Base-by-base conservation (phyloP, 2,797 vertebrate species). In the Crax fasciolata region DNA sequence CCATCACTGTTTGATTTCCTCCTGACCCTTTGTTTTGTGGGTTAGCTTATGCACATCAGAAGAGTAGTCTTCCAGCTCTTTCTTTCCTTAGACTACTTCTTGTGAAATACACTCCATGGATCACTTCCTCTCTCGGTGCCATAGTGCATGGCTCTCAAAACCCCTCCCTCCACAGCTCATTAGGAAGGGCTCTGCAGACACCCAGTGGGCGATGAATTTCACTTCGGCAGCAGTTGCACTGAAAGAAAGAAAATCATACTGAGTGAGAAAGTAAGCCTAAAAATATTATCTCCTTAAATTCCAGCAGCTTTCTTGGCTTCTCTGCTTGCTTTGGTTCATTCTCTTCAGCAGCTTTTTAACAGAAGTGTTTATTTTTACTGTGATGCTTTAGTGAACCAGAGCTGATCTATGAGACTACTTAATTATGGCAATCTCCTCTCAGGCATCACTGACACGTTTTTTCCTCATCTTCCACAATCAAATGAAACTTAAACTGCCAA, bases 321-420 rank as follows among this genome's bases (percentile, higher is more conserved):
- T 87, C 49, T 89, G 72, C 61, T 89, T 62, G 61, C 84, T 72
- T 85, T 43, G 1, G 57, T 80, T 80, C 51, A 12, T 84, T 39
- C 12, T 77, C 61, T 74, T 62, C 54, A 87, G 80, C 88, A 84
- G 49, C 61, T 66, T 75, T 94, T 88, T 73, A 91, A 87, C 58
- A 59, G 49, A 83, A 61, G 49, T 49, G 68, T 85, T 91, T 94
- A 49, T 91, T 93, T 95, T 87, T 71, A 52, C 75, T 68, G 15
- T 63, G 39, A 48, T 87, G 43, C 18, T 91, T 91, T 74, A 85
- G 54, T 78, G 84, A 93, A 90, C 49, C 72, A 61, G 51, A n/a
- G 41, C 49, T 94, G 74, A 87, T 65, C 66, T n/a, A 9, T 13
- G 49, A 77, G 76, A 48, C 79, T 83, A 58, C 81, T 74, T 65